phyloP scores from a whole-genome alignment of 1,140 invertebrate species.

The Temnothorax curvispinosus region DNA sequence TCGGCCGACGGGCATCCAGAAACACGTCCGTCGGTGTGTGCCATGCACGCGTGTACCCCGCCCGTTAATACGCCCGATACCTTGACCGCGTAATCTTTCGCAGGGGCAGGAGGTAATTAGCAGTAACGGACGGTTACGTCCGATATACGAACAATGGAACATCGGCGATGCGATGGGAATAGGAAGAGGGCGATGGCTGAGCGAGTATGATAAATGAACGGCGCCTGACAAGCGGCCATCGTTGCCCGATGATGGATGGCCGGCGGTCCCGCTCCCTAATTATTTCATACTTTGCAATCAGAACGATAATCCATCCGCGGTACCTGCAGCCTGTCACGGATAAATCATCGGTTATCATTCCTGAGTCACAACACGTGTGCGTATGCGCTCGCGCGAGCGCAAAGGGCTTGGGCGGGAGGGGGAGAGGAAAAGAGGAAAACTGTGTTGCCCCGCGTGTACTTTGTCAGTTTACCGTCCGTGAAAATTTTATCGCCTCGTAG shows the following conservation, averaged over 20 bases:
- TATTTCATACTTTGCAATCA: conserved; percentile 87
- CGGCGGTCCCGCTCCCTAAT: conserved; percentile 83
- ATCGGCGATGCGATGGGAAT: conserved; percentile 79
- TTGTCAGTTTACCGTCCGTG: background rate
- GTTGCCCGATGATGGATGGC: conserved; percentile 84
- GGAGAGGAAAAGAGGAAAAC: conserved; percentile 24
- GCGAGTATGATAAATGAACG: conserved; percentile 86
- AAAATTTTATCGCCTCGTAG: background rate
- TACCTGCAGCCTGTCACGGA: conserved; percentile 83
- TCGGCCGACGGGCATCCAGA: conserved; percentile 63
- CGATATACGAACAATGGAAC: conserved; percentile 82
- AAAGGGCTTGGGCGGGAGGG: background rate
- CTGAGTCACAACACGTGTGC: conserved; percentile 76
- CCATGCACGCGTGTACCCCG: conserved; percentile 18
- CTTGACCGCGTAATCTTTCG: conserved; percentile 79
- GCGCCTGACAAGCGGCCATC: conserved; percentile 84
- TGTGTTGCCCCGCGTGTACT: conserved; percentile 14
- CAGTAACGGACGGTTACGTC: conserved; percentile 80
- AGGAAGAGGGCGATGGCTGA: conserved; percentile 81
- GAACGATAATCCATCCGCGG: conserved; percentile 85
- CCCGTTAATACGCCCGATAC: conserved; percentile 78
- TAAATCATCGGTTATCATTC: conserved; percentile 85
- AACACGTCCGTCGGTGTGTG: conserved; percentile 6
- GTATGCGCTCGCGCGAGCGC: conserved; percentile 38
- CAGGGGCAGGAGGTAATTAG: conserved; percentile 82